These are phyloP conservation scores for Sylvicola cinctus DNA, from an alignment of 2,888 invertebrate species.

Conservation along the genomic window DNA sequence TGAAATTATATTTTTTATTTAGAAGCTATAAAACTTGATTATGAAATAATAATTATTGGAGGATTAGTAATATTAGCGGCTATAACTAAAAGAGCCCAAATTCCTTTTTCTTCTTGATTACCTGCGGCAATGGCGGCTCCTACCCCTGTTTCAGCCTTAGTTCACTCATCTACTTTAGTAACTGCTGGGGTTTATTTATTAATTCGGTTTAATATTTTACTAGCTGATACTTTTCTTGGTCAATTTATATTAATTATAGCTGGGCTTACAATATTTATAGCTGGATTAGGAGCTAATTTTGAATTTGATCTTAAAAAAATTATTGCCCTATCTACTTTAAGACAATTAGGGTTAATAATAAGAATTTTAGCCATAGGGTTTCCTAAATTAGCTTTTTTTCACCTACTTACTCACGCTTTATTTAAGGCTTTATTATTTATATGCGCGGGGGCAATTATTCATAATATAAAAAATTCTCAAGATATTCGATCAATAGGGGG, in stretches of 20 bases:
- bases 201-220: conserved; percentile 41
- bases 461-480: conserved; percentile 37
- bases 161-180: conserved; percentile 59
- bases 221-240: conserved; percentile 23
- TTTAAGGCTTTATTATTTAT: conserved; percentile 58
- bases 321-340: conserved; percentile 58
- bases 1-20: conserved; percentile 33
- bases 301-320: conserved; percentile 55
- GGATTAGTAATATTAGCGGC: conserved; percentile 31
- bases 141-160: conserved; percentile 52
- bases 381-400: conserved; percentile 38
- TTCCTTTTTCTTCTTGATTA: conserved; percentile 58
- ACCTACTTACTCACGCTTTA: conserved; percentile 49
- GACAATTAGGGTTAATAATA: conserved; percentile 54
- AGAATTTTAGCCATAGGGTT: conserved; percentile 35
- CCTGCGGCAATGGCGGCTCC: conserved; percentile 59
- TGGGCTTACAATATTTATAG: conserved; percentile 36
- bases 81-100: conserved; percentile 60
- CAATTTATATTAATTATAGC: conserved; percentile 32
- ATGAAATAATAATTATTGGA: conserved; percentile 24
- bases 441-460: conserved; percentile 48
- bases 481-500: conserved; percentile 43
- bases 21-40: conserved; percentile 28
- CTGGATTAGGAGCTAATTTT: conserved; percentile 37
- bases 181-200: conserved; percentile 55